Conservation (phyloP, 2,888 invertebrate genomes). For the Spodoptera exigua region DNA sequence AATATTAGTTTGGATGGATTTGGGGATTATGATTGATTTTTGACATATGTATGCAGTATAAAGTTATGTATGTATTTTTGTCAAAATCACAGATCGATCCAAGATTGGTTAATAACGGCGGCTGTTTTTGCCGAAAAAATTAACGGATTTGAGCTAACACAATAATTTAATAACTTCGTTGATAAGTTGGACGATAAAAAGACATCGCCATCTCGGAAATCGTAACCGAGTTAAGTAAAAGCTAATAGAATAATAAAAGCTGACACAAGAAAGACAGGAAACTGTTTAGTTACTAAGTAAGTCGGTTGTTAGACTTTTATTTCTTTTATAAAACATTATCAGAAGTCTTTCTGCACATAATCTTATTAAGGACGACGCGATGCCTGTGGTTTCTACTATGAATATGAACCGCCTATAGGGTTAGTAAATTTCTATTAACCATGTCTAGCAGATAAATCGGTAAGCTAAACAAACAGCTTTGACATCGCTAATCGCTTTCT, state of each 20-base stretch:
- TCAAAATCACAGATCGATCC: no score
- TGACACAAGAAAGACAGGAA: conserved; percentile 4
- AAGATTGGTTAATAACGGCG: no score
- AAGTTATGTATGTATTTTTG: no score
- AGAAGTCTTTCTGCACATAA: background rate
- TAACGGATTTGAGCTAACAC: no score
- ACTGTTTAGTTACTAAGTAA: background rate
- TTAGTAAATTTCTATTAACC: no score
- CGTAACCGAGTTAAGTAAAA: conserved; percentile 24
- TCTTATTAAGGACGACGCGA: conserved; percentile 3
- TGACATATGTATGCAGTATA: no score
- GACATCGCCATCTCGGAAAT: conserved; percentile 22
- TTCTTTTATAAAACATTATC: conserved; percentile 1
- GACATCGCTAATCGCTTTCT: no score
- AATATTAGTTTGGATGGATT: no score
- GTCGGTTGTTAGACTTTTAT: background rate
- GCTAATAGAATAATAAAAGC: background rate
- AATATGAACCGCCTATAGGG: background rate
- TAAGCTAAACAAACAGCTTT: no score
- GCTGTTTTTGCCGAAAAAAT: no score
- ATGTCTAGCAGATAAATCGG: no score
- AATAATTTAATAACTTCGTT: background rate
- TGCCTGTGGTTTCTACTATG: conserved; percentile 1
- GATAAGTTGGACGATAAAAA: background rate
- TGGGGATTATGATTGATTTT: no score